Evolutionary conservation across 2,113 vertebrate genomes (phyloP).

Genomic region (Campylorhamphus procurvoides): DNA sequence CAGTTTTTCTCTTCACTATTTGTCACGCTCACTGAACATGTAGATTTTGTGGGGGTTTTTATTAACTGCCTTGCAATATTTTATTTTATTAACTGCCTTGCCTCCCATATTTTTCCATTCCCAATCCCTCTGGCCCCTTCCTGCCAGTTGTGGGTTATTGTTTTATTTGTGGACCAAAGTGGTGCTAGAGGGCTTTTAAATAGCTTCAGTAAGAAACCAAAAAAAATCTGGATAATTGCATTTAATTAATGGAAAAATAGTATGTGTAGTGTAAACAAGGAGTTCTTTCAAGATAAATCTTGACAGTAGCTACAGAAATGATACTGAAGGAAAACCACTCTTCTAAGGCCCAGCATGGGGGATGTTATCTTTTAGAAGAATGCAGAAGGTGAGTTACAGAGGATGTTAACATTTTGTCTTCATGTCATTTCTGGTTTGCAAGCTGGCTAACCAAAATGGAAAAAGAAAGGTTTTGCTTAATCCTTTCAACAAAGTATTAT

Average conservation of each 20-base stretch:
- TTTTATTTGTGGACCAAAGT: neutral
- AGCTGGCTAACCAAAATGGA: constrained; percentile 19
- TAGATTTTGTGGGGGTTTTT: neutral
- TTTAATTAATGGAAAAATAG: constrained; percentile 53
- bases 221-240: constrained; percentile 8
- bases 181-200: neutral
- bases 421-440: neutral
- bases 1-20: constrained; percentile 55
- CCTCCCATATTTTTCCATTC: neutral
- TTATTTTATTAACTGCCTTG: no score
- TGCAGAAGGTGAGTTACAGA: constrained; percentile 58
- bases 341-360: neutral
- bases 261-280: constrained; percentile 40
- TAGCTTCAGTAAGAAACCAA: neutral
- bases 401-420: constrained; percentile 74
- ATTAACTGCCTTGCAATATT: neutral
- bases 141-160: neutral
- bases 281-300: constrained; percentile 42
- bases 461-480: neutral
- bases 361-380: constrained; percentile 6
- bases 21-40: constrained; percentile 23
- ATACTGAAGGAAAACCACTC: neutral
- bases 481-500: neutral
- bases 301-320: neutral
- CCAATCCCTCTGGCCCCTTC: accelerated